phyloP scores from a whole-genome alignment of 2,797 vertebrate species.

The Arctocebus calabarensis region DNA sequence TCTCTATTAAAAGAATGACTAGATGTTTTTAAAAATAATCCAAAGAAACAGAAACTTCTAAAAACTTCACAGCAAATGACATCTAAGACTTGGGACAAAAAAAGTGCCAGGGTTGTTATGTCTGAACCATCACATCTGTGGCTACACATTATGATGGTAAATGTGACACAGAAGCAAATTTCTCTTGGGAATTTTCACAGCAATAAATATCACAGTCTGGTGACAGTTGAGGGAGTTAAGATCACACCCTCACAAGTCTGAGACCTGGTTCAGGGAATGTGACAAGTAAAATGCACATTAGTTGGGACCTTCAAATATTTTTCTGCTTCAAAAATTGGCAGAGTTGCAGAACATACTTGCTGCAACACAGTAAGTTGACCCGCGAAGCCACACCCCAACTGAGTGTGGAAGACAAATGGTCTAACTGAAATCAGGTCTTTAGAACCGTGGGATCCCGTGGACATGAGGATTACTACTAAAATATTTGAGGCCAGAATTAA shows the following conservation, averaged over 20 bases:
- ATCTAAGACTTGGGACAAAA: not conserved
- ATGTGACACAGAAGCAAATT: conserved; percentile 60
- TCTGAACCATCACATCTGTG: not conserved
- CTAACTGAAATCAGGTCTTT: not conserved
- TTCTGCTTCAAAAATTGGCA: conserved; percentile 18
- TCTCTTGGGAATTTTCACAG: conserved; percentile 65
- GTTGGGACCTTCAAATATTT: conserved; percentile 27
- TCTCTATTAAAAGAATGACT: conserved; percentile 54
- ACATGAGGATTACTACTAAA: not conserved
- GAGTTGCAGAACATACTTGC: not conserved
- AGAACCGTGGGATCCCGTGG: not conserved
- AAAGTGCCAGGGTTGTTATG: not conserved
- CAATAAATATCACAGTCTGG: conserved; percentile 65
- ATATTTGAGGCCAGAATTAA: conserved; percentile 3
- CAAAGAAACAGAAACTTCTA: conserved; percentile 38
- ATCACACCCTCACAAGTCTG: conserved; percentile 42
- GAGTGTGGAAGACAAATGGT: not conserved
- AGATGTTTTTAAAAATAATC: conserved; percentile 46
- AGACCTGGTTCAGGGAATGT: conserved; percentile 19
- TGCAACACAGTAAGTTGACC: not conserved
- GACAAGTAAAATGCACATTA: not conserved
- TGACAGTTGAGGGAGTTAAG: conserved; percentile 53
- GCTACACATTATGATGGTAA: conserved; percentile 44
- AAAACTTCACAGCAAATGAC: conserved; percentile 2
- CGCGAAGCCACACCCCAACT: not conserved